Evolutionary conservation across 2,888 invertebrate genomes (phyloP).

Genomic region (Argyresthia goedartella): DNA sequence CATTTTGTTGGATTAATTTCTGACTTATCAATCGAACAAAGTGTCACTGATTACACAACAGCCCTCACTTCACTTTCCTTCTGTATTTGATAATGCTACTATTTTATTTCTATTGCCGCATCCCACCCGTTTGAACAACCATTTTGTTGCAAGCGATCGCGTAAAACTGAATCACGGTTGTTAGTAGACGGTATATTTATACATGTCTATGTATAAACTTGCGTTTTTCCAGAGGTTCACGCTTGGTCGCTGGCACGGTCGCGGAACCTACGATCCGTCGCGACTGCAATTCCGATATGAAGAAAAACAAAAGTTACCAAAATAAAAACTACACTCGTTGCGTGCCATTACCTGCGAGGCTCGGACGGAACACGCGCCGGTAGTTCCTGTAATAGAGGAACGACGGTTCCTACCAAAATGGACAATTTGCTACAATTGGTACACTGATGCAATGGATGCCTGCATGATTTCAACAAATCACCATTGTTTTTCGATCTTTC

Average conservation of each 20-base stretch:
- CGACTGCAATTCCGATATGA: conserved; percentile 46
- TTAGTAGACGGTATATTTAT: conserved; percentile 58
- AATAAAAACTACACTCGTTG: conserved; percentile 32
- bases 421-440: background rate
- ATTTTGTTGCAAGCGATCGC: conserved; percentile 64
- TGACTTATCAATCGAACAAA: conserved; percentile 16
- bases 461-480: background rate
- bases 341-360: conserved; percentile 16
- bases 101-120: conserved; percentile 13
- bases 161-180: conserved; percentile 62
- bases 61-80: conserved; percentile 47
- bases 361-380: conserved; percentile 34
- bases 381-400: conserved; percentile 47
- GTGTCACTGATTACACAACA: conserved; percentile 31
- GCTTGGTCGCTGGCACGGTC: conserved; percentile 34
- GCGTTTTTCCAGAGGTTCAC: conserved; percentile 61
- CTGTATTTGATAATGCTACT: conserved; percentile 15
- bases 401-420: background rate
- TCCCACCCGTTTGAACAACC: conserved; percentile 41
- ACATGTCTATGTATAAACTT: conserved; percentile 58
- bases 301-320: conserved; percentile 36
- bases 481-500: conserved; percentile 23
- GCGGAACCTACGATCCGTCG: conserved; percentile 31
- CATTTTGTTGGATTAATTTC: conserved; percentile 25
- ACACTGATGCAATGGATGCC: background rate